Evolutionary conservation across 2,113 vertebrate genomes (phyloP), one percentile per base, ranked within the genome.

Genomic region (Myiopsitta monachus): DNA sequence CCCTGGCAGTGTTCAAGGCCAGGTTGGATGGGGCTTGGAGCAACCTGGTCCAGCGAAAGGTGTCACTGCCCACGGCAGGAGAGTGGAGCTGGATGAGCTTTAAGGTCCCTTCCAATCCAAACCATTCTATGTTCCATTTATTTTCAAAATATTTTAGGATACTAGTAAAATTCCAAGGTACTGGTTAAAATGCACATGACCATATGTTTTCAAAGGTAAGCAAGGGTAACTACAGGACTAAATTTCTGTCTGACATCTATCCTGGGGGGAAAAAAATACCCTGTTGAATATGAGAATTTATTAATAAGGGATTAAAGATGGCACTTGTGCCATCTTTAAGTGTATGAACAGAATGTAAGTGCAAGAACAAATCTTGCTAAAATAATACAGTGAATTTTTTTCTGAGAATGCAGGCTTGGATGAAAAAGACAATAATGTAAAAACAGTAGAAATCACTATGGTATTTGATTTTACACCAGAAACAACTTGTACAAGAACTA

Each of bases 361-460:
- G 18, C 57, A 51, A 73, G 38, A 94, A 73, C 6, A 57, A 31
- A 76, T 36, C 18, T 77, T 93, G 63, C 23, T 74, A 80, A 87
- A 79, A 72, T 12, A 61, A 64, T 28, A 24, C 4, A 43, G 3
- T 61, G 5, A 4, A 9, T n/a, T n/a, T 79, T 91, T 90, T 91
- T 16, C 44, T 47, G 33, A 88, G 46, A 80, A 19, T 46, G 46
- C 24, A 83, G 39, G 26, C 21, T 86, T 83, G 23, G 38, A 62
- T 83, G 44, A 79, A 91, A 88, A 87, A 92, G 38, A 33, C 73
- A 86, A 46, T 55, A 57, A 87, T 73, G 77, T 81, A 87, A 94
- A 95, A 95, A 78, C 63, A 82, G 49, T 46, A 90, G 26, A 95
- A 73, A 92, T 89, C 52, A 66, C 24, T 83, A 41, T 54, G 64